phyloP scores from a whole-genome alignment of 2,113 vertebrate species.

The Myrmecophaga tridactyla region DNA sequence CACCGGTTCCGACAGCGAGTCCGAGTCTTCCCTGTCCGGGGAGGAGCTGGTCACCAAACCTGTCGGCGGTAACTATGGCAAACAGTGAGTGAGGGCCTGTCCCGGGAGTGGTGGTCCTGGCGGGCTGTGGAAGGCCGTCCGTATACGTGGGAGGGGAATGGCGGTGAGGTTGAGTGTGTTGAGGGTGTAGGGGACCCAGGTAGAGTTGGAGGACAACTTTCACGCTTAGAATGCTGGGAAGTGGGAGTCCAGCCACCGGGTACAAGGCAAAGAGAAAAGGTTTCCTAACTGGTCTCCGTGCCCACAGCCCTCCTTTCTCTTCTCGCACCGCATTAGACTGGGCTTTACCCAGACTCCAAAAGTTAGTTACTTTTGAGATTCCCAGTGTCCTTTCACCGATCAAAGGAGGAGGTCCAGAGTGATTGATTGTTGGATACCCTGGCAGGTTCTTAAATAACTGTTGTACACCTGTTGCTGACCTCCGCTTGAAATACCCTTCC shows the following conservation, averaged over 20 bases:
- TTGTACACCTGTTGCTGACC: background rate
- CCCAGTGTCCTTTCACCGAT: background rate
- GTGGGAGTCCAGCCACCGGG: background rate
- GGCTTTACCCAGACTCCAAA: background rate
- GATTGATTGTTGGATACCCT: background rate
- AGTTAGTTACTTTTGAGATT: background rate
- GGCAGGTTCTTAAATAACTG: background rate
- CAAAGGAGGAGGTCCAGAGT: background rate
- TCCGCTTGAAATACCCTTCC: background rate
- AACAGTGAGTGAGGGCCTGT: slow-evolving; percentile 85
- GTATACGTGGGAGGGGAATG: background rate
- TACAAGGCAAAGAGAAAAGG: background rate
- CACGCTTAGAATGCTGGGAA: background rate
- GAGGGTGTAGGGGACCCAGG: background rate
- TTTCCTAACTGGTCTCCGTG: background rate
- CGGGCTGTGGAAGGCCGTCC: background rate
- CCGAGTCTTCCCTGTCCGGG: slow-evolving; percentile 90
- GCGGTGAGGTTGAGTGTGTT: too few species aligned
- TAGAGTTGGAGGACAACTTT: too few species aligned
- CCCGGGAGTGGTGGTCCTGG: background rate
- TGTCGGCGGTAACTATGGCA: slow-evolving; percentile 88
- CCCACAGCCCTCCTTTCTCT: too few species aligned
- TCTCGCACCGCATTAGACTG: rapidly evolving
- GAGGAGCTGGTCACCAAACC: slow-evolving; percentile 91
- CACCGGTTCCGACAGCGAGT: slow-evolving; percentile 94